These are phyloP conservation scores for Copidosoma floridanum DNA, from an alignment of 1,140 invertebrate genomes.

Conservation along the genomic window DNA sequence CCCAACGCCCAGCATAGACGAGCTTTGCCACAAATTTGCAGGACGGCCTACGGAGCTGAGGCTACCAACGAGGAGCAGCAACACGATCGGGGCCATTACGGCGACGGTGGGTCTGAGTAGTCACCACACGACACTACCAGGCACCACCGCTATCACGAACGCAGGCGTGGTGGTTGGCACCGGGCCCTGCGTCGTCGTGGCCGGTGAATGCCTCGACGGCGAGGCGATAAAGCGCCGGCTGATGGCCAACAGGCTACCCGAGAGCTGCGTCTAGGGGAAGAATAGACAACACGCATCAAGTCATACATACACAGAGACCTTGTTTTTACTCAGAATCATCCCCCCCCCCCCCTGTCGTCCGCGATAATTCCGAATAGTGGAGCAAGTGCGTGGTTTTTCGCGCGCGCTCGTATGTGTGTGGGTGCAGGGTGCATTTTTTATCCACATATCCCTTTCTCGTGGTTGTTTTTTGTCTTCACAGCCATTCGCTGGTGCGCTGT, in stretches of 20 bases:
- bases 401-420: no score
- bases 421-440: no score
- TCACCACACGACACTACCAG: constrained; percentile 33
- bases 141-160: neutral
- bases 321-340: no score
- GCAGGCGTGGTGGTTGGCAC: neutral
- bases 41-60: constrained; percentile 51
- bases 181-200: constrained; percentile 46
- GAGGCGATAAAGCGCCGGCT: constrained; percentile 73
- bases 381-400: no score
- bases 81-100: constrained; percentile 34
- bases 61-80: constrained; percentile 51
- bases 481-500: no score
- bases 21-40: constrained; percentile 51
- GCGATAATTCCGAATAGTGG: no score
- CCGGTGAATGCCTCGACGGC: constrained; percentile 56
- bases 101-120: no score
- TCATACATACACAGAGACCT: no score
- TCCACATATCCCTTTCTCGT: no score
- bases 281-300: neutral
- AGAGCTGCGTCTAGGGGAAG: constrained; percentile 67
- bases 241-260: constrained; percentile 71
- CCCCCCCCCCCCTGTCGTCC: no score
- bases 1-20: constrained; percentile 54
- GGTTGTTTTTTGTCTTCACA: no score